Conservation (phyloP, 2,888 invertebrate species). For the Drosophila greeni region DNA sequence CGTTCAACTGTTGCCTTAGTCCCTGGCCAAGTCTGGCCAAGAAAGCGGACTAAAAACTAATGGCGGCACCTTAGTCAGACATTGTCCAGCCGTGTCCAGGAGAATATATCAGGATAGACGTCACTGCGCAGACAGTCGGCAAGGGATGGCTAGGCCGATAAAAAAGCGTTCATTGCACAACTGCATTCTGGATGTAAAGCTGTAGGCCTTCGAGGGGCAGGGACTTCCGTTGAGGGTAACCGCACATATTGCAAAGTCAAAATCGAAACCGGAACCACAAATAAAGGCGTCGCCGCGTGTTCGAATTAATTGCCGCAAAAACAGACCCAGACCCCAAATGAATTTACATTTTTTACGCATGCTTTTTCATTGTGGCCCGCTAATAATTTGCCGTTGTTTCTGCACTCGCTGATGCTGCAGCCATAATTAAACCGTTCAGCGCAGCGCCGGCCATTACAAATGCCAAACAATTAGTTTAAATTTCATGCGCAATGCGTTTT, state of each 20-base stretch:
- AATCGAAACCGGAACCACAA: conserved; percentile 38
- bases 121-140: conserved; percentile 40
- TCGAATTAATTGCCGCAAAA: conserved; percentile 75
- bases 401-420: conserved; percentile 50
- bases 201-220: neutral
- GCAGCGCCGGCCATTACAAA: conserved; percentile 67
- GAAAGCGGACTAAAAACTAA: conserved; percentile 22
- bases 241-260: conserved; percentile 74
- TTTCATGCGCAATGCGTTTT: conserved; percentile 56
- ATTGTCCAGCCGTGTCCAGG: conserved; percentile 49
- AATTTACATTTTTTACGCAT: conserved; percentile 49
- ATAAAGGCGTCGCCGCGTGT: conserved; percentile 50
- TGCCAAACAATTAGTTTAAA: conserved; percentile 70
- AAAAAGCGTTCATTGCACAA: conserved; percentile 9
- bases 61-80: conserved; percentile 32
- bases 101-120: conserved; percentile 65
- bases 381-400: conserved; percentile 62
- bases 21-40: conserved; percentile 7
- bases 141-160: conserved; percentile 6
- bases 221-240: conserved; percentile 57
- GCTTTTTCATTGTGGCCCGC: conserved; percentile 51
- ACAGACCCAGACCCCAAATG: conserved; percentile 54
- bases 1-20: conserved; percentile 56
- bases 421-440: conserved; percentile 69
- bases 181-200: conserved; percentile 21